phyloP scores from a whole-genome alignment of 2,888 invertebrate species.

The Stenurella melanura region DNA sequence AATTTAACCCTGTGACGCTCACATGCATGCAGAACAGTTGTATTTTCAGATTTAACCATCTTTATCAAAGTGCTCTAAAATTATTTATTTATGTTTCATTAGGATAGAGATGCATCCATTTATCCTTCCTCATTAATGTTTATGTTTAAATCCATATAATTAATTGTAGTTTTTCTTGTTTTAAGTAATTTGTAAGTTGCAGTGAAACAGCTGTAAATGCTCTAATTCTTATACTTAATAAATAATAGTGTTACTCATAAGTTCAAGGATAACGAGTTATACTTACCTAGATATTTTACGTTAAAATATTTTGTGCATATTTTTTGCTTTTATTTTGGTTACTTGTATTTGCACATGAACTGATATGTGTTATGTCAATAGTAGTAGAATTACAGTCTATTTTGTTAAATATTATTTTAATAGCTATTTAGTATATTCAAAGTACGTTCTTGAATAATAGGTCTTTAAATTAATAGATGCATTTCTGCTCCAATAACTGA shows the following conservation, averaged over 20 bases:
- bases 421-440: too few species aligned
- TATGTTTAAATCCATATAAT: background rate
- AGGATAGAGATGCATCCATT: background rate
- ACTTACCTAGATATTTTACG: background rate
- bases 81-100: too few species aligned
- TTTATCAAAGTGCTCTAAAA: background rate
- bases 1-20: slow-evolving; percentile 29
- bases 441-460: too few species aligned
- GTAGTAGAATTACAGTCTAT: too few species aligned
- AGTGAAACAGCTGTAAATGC: background rate
- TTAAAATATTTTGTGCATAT: background rate
- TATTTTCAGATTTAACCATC: background rate
- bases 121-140: background rate
- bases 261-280: slow-evolving; percentile 31
- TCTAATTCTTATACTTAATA: background rate
- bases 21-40: background rate
- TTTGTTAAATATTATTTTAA: too few species aligned
- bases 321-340: too few species aligned
- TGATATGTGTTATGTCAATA: too few species aligned
- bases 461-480: too few species aligned
- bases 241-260: background rate
- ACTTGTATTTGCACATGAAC: too few species aligned
- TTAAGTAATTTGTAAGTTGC: background rate
- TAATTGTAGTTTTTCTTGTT: background rate
- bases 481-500: too few species aligned